A percentile compares a stretch with the other conserved stretches of the same genome.
Evolutionary conservation across 2,113 vertebrate genomes (phyloP).

Genomic region (Amia ocellicauda): DNA sequence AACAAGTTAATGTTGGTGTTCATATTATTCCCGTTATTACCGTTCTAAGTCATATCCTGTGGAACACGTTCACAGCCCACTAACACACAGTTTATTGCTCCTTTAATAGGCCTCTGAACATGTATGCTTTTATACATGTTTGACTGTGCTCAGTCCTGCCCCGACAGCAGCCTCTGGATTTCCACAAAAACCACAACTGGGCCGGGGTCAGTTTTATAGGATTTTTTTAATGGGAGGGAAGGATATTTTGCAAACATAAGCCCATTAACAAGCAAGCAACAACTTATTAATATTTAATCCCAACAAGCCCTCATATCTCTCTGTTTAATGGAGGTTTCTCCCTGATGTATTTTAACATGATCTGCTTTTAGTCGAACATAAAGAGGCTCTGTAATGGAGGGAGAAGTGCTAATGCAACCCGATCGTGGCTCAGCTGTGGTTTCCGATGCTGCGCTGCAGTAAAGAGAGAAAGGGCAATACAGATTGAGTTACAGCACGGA

Average conservation of each 20-base stretch:
- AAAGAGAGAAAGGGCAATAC: constrained; percentile 5
- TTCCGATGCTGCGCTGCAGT: background rate
- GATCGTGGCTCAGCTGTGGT: constrained; percentile 16
- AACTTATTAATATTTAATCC: constrained; percentile 61
- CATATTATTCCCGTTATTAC: too few relatives aligned
- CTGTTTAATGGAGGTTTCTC: constrained; percentile 55
- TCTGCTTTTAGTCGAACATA: constrained; percentile 55
- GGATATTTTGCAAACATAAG: constrained; percentile 56
- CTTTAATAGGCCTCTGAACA: too few relatives aligned
- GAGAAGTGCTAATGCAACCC: constrained; percentile 38
- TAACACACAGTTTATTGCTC: too few relatives aligned
- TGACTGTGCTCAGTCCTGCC: too few relatives aligned
- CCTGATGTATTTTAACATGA: constrained; percentile 50
- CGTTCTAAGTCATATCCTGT: too few relatives aligned
- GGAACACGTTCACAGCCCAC: too few relatives aligned
- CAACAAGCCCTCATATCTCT: constrained; percentile 54
- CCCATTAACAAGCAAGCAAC: constrained; percentile 55
- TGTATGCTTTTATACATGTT: too few relatives aligned
- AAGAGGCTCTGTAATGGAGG: constrained; percentile 47
- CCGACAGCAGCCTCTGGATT: too few relatives aligned
- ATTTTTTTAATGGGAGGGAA: constrained; percentile 24
- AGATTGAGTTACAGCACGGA: constrained; percentile 19
- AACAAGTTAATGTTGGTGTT: too few relatives aligned
- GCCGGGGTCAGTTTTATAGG: background rate
- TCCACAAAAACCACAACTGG: too few relatives aligned